phyloP scores from a whole-genome alignment of 2,797 vertebrate species.

The Cottoperca gobio region DNA sequence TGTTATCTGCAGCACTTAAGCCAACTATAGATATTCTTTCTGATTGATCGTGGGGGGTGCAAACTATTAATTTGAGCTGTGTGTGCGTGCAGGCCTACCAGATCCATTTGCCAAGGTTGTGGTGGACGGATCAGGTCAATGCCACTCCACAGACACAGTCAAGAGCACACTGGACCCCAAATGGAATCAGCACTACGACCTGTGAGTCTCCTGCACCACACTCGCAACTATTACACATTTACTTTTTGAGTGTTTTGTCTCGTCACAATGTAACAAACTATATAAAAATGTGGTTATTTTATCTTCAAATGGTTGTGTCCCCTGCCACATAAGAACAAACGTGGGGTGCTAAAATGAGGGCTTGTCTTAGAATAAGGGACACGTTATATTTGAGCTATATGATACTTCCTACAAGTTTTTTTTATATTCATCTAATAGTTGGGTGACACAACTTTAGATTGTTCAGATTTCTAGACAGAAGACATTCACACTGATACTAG shows the following conservation, averaged over 20 bases:
- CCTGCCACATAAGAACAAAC: neutral
- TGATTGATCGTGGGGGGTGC: neutral
- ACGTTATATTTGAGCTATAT: neutral
- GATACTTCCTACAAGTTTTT: neutral
- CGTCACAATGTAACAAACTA: neutral
- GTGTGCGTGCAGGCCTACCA: slow-evolving; percentile 87
- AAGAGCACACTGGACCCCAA: slow-evolving; percentile 99
- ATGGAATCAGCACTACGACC: slow-evolving; percentile 99
- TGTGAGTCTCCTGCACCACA: slow-evolving; percentile 86
- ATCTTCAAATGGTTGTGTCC: too few species aligned
- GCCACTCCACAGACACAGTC: slow-evolving; percentile 99
- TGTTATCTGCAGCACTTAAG: neutral
- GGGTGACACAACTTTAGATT: neutral
- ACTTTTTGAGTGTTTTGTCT: too few species aligned
- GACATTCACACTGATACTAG: neutral
- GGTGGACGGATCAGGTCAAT: slow-evolving; percentile 97
- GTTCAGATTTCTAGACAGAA: neutral
- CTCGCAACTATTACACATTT: neutral
- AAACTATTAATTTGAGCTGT: slow-evolving; percentile 4
- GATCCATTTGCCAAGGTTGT: slow-evolving; percentile 98
- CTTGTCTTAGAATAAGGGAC: neutral
- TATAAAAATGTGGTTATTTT: neutral
- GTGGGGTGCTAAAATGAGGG: neutral
- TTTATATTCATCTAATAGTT: neutral
- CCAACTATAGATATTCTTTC: neutral